Percentiles rank a stretch among this genome's conserved stretches.
Evolutionary conservation across 2,113 vertebrate genomes (phyloP).

Genomic region (Chaetodon auriga): DNA sequence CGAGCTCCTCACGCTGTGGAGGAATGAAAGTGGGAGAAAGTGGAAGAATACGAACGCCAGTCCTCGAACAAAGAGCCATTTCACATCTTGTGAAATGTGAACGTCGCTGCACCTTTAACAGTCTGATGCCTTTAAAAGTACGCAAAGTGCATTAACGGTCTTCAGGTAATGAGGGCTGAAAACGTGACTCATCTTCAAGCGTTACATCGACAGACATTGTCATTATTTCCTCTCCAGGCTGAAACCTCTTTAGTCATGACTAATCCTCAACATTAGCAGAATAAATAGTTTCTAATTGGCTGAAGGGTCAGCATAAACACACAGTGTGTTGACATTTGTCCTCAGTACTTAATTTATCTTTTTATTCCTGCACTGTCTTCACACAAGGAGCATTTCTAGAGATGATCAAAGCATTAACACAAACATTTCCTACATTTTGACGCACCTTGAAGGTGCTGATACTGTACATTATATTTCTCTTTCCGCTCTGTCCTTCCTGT

Average conservation of each 20-base stretch:
- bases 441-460: conserved; percentile 8
- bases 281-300: neutral
- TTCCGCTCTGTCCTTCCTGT: no score
- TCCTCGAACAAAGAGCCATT: conserved; percentile 3
- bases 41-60: conserved; percentile 10
- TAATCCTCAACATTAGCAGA: conserved; percentile 29
- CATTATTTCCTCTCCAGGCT: conserved; percentile 36
- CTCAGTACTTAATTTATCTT: neutral
- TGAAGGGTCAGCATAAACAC: conserved; percentile 1
- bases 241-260: conserved; percentile 45
- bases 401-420: neutral
- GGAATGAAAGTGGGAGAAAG: conserved; percentile 3
- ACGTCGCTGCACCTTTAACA: neutral
- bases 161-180: conserved; percentile 40
- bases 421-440: conserved; percentile 14
- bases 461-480: neutral
- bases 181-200: conserved; percentile 44
- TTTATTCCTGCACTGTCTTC: neutral
- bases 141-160: conserved; percentile 14
- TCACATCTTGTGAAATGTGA: neutral
- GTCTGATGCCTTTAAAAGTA: conserved; percentile 6
- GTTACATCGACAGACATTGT: conserved; percentile 9
- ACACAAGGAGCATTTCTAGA: neutral
- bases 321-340: neutral
- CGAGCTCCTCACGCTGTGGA: neutral